Conservation (phyloP, 64 coral and sea anemone species). For the Hydrozoanthus tunicans region DNA sequence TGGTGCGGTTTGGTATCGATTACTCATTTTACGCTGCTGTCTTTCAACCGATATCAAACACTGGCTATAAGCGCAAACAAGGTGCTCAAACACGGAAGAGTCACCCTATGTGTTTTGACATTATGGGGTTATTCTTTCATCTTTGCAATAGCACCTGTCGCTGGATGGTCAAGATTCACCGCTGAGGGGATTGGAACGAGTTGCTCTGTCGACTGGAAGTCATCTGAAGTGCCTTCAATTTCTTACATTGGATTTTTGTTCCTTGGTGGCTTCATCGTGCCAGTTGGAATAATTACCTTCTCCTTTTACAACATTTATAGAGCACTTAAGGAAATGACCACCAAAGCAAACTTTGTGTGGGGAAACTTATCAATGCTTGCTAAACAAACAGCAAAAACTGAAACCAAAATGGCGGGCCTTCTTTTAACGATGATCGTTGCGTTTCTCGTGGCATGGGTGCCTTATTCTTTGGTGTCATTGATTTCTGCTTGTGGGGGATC, state of each 20-base stretch:
- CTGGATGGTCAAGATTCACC: conserved; percentile 55
- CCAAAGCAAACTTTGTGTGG: conserved; percentile 43
- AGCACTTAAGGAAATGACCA: background rate
- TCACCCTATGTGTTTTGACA: background rate
- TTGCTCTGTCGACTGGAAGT: conserved; percentile 47
- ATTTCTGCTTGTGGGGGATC: conserved; percentile 22
- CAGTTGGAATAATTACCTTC: conserved; percentile 17
- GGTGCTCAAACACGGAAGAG: background rate
- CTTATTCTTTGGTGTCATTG: conserved; percentile 45
- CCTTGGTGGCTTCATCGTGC: conserved; percentile 33
- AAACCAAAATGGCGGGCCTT: conserved; percentile 35
- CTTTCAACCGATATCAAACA: conserved; percentile 43
- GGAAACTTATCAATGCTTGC: conserved; percentile 42
- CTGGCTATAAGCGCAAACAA: background rate
- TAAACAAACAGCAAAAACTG: conserved; percentile 13
- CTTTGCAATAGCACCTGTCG: conserved; percentile 18
- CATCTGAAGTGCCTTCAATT: background rate
- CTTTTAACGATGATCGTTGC: conserved; percentile 44
- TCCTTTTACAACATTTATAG: conserved; percentile 24
- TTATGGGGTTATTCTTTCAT: conserved; percentile 50
- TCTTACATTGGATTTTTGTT: conserved; percentile 33
- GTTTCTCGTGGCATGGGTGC: conserved; percentile 58
- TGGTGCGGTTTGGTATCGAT: conserved; percentile 33
- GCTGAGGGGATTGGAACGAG: conserved; percentile 45
- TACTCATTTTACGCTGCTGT: conserved; percentile 18